Conservation (phyloP, 2,797 vertebrate species). For the Florisuga fusca region DNA sequence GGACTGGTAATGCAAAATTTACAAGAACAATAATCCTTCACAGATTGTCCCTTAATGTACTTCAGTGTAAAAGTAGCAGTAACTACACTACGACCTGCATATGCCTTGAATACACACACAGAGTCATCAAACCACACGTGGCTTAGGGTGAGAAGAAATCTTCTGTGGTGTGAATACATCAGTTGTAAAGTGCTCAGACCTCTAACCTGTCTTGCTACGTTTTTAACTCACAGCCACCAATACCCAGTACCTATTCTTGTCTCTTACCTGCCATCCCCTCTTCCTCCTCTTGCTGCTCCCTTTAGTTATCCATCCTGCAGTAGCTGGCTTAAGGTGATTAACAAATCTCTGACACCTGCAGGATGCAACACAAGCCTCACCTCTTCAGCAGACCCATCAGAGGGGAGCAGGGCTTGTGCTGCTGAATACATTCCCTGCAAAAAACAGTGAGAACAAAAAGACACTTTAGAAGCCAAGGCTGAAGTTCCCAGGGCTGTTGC, state of each 20-base stretch:
- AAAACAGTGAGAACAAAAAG: neutral
- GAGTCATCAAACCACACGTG: rapidly evolving
- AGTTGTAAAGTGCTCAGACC: neutral
- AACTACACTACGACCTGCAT: neutral
- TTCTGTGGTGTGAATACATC: neutral
- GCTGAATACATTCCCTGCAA: neutral
- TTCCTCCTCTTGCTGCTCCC: neutral
- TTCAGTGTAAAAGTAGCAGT: neutral
- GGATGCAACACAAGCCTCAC: neutral
- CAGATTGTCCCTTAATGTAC: neutral
- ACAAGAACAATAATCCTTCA: neutral
- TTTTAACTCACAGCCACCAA: neutral
- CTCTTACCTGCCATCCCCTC: neutral
- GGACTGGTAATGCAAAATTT: neutral
- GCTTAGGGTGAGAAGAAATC: neutral
- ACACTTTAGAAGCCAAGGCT: neutral
- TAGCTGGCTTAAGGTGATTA: neutral
- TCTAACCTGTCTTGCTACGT: neutral
- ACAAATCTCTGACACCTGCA: neutral
- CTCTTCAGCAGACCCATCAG: neutral
- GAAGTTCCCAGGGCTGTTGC: neutral
- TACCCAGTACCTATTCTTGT: rapidly evolving
- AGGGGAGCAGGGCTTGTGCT: neutral
- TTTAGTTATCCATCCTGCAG: neutral
- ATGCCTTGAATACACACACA: neutral